These are phyloP conservation scores for Agapornis canus DNA, from an alignment of 2,797 vertebrate species.

Conservation along the genomic window DNA sequence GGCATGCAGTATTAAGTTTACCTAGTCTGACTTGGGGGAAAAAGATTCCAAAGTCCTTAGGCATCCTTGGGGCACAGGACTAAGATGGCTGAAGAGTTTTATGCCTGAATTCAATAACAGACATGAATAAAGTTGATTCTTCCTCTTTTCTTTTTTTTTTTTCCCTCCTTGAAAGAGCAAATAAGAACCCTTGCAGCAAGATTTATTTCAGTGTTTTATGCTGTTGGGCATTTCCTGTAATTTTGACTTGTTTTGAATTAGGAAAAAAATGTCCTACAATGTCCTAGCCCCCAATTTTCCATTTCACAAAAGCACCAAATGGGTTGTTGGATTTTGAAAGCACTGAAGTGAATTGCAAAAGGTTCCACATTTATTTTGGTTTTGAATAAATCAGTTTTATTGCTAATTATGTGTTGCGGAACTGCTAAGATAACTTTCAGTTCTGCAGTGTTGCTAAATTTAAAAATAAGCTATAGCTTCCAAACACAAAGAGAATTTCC, in stretches of 20 bases:
- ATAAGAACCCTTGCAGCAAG: constrained; percentile 42
- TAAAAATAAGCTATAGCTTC: not conserved
- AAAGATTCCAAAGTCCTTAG: not conserved
- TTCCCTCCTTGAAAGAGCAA: constrained; percentile 42
- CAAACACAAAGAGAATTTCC: not conserved
- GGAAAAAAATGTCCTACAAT: constrained; percentile 20
- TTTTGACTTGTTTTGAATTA: constrained; percentile 64
- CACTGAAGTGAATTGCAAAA: constrained; percentile 59
- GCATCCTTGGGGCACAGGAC: not conserved
- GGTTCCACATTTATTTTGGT: constrained; percentile 48
- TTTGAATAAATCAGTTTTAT: constrained; percentile 55
- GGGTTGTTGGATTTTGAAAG: constrained; percentile 49
- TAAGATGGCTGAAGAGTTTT: constrained; percentile 52
- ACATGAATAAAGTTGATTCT: constrained; percentile 42
- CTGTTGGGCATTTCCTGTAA: constrained; percentile 58
- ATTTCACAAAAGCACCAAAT: constrained; percentile 52
- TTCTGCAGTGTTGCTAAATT: constrained; percentile 1
- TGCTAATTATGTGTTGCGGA: constrained; percentile 22
- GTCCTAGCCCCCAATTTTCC: constrained; percentile 44
- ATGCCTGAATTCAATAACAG: constrained; percentile 51
- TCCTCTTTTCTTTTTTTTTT: not conserved
- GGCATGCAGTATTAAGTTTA: not conserved
- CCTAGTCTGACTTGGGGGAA: not conserved
- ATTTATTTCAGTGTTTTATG: constrained; percentile 62
- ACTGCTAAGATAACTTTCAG: constrained; percentile 22